Evolutionary conservation across 2,888 invertebrate genomes (phyloP).

Genomic region (Petrolisthes manimaculis): DNA sequence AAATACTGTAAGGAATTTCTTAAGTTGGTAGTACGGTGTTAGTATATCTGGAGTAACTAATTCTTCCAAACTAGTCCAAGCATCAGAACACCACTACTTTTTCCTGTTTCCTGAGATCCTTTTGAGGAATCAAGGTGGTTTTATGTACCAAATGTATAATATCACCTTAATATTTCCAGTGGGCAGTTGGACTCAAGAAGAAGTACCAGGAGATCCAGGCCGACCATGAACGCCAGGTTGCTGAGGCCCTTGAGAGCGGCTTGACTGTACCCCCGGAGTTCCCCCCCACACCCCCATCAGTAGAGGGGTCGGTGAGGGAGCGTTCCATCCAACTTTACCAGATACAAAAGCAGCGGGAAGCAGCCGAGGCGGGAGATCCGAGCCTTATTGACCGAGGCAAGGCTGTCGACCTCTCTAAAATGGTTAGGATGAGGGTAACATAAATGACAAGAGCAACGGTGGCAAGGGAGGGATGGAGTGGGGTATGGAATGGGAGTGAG

Average conservation of each 20-base stretch:
- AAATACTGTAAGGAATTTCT: no score
- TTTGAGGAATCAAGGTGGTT: neutral
- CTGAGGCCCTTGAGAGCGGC: slow-evolving; percentile 32
- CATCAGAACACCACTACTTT: no score
- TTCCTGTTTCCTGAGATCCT: no score
- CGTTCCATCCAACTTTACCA: slow-evolving; percentile 48
- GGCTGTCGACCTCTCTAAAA: slow-evolving; percentile 34
- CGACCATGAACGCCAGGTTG: slow-evolving; percentile 39
- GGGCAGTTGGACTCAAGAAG: slow-evolving; percentile 44
- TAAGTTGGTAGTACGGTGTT: no score
- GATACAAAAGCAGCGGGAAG: slow-evolving; percentile 44
- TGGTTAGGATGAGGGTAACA: slow-evolving; percentile 47
- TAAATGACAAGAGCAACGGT: neutral
- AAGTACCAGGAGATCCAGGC: slow-evolving; percentile 45
- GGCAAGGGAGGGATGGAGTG: no score
- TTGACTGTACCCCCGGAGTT: slow-evolving; percentile 31
- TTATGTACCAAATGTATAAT: neutral
- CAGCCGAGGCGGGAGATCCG: slow-evolving; percentile 32
- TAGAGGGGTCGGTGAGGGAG: slow-evolving; percentile 51
- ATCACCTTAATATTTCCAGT: slow-evolving; percentile 14
- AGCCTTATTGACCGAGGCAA: slow-evolving; percentile 31
- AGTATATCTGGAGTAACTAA: no score
- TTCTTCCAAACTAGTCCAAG: no score
- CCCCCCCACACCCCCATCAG: slow-evolving; percentile 27
- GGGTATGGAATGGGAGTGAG: no score